phyloP scores from a whole-genome alignment of 2,113 vertebrate genomes.

The Datnioides undecimradiatus region DNA sequence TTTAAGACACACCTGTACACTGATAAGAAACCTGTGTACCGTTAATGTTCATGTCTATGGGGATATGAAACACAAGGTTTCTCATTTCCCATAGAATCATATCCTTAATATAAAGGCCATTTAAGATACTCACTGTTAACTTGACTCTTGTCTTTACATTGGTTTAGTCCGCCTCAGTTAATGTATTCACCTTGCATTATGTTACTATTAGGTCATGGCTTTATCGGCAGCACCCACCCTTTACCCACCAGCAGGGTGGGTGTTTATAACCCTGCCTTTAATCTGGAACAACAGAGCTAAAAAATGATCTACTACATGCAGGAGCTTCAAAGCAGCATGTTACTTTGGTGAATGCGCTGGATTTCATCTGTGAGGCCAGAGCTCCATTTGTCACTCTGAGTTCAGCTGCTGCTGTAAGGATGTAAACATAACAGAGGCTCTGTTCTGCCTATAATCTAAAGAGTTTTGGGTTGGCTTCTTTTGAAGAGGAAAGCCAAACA shows the following conservation, averaged over 20 bases:
- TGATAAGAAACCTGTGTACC: too few species aligned
- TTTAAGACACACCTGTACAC: too few species aligned
- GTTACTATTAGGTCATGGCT: not conserved
- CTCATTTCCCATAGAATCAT: too few species aligned
- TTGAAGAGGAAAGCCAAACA: constrained; percentile 38
- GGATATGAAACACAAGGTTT: too few species aligned
- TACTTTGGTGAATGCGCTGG: not conserved
- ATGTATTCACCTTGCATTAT: not conserved
- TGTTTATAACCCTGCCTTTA: not conserved
- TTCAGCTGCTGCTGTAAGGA: constrained; percentile 8
- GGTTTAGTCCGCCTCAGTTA: too few species aligned
- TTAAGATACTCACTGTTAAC: too few species aligned
- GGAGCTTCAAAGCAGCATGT: not conserved
- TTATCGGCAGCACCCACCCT: not conserved
- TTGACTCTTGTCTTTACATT: too few species aligned
- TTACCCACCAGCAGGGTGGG: not conserved
- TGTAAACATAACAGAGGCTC: constrained; percentile 22
- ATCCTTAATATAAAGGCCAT: too few species aligned
- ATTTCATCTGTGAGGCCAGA: not conserved
- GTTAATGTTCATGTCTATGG: too few species aligned
- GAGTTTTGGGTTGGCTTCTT: constrained; percentile 10
- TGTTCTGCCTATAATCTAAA: not conserved
- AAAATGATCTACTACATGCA: not conserved
- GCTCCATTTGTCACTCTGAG: constrained; percentile 14
- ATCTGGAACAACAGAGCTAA: not conserved